These are phyloP conservation scores for Larimichthys polyactis DNA, from an alignment of 2,113 vertebrate species.

Conservation along the genomic window DNA sequence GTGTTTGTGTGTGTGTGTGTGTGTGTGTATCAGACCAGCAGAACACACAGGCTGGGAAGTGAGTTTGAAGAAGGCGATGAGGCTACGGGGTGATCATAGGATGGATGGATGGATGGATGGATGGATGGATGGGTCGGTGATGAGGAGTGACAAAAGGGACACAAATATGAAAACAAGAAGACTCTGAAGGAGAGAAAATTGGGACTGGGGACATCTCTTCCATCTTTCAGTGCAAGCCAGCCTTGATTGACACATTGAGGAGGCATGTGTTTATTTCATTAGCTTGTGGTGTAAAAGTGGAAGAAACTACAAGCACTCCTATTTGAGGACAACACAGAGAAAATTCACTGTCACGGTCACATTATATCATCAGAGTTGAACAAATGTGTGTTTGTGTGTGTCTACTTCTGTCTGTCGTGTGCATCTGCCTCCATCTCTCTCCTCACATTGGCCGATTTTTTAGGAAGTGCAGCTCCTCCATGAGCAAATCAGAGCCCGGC, in stretches of 20 bases:
- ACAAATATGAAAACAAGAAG: conserved; percentile 13
- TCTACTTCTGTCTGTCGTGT: background rate
- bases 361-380: background rate
- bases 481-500: conserved; percentile 44
- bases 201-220: background rate
- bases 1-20: conserved; percentile 19
- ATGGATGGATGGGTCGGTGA: conserved; percentile 30
- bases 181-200: background rate
- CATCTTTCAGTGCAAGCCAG: conserved; percentile 10
- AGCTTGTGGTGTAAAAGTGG: conserved; percentile 2
- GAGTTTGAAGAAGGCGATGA: conserved; percentile 34
- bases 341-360: background rate
- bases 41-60: conserved; percentile 3
- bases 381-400: background rate
- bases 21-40: background rate
- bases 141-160: conserved; percentile 19
- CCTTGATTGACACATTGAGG: conserved; percentile 47
- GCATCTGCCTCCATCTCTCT: conserved; percentile 11
- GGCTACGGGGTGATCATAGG: conserved; percentile 37
- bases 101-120: conserved; percentile 26
- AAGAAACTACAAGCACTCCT: conserved; percentile 12
- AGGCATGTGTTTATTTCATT: conserved; percentile 43
- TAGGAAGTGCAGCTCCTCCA: conserved; percentile 42
- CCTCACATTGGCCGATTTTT: conserved; percentile 40
- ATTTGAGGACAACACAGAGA: conserved; percentile 9